Evolutionary conservation across 2,113 vertebrate species (phyloP).

Genomic region (Larimichthys polyactis): DNA sequence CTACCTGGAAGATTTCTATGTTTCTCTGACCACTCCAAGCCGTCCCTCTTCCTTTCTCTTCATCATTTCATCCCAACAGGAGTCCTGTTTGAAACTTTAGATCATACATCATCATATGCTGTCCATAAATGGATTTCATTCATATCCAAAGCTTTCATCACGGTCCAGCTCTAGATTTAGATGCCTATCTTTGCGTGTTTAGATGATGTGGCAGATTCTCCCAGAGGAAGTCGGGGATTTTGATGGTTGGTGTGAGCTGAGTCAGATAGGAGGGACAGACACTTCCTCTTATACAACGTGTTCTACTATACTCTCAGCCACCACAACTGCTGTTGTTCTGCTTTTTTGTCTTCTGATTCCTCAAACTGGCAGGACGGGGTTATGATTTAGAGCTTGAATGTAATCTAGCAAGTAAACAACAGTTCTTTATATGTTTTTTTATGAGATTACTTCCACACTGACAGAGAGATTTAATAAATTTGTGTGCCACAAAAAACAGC

Average conservation of each 20-base stretch:
- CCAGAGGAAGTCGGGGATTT: constrained; percentile 57
- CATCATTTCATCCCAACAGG: neutral
- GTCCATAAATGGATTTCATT: neutral
- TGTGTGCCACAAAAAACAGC: neutral
- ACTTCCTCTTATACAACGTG: neutral
- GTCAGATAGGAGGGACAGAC: constrained; percentile 20
- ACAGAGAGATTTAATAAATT: constrained; percentile 3
- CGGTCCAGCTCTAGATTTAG: neutral
- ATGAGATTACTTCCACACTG: neutral
- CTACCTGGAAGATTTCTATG: neutral
- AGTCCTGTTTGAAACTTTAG: neutral
- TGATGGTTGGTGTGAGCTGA: constrained; percentile 40
- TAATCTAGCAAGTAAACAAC: neutral
- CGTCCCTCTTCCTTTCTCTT: neutral
- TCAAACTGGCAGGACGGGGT: constrained; percentile 53
- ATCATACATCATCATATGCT: neutral
- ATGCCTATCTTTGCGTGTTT: constrained; percentile 24
- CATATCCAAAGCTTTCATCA: neutral
- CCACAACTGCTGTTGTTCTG: constrained; percentile 8
- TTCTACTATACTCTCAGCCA: constrained; percentile 6
- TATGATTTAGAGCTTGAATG: constrained; percentile 38
- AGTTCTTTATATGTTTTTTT: neutral
- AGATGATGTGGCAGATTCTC: constrained; percentile 46
- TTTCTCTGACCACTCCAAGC: neutral
- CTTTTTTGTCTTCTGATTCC: constrained; percentile 34